phyloP scores from a whole-genome alignment of 2,797 vertebrate species.

The Myiotriccus ornatus region DNA sequence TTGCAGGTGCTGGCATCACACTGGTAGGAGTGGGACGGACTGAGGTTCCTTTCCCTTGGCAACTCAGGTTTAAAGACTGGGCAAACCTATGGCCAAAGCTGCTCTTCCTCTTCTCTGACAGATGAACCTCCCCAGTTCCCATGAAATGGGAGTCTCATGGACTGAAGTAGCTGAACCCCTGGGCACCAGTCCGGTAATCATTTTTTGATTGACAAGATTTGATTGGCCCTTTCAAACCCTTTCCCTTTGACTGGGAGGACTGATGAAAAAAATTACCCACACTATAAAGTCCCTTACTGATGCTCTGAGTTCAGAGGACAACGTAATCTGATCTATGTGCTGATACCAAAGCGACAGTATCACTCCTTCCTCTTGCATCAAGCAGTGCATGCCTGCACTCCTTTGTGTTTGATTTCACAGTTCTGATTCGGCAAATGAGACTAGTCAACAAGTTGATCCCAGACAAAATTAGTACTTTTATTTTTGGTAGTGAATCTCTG shows the following conservation, averaged over 20 bases:
- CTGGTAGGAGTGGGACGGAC: neutral
- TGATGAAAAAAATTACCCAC: neutral
- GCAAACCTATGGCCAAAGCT: neutral
- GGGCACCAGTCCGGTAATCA: neutral
- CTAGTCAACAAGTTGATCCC: neutral
- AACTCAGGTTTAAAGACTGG: neutral
- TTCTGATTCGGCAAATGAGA: neutral
- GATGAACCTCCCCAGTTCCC: neutral
- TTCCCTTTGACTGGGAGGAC: neutral
- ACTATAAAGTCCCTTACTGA: neutral
- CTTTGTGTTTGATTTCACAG: neutral
- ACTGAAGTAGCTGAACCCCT: neutral
- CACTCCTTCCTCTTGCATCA: neutral
- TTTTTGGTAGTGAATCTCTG: neutral
- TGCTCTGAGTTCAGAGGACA: neutral
- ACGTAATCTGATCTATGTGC: fast-evolving
- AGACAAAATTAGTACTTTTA: neutral
- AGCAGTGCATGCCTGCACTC: neutral
- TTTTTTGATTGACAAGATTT: neutral
- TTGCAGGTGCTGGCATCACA: neutral
- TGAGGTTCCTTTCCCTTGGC: neutral
- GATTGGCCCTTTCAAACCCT: neutral
- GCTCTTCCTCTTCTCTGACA: neutral
- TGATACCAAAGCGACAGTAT: neutral
- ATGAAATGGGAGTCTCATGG: neutral